A percentile compares a stretch with the other conserved stretches of the same genome.
Evolutionary conservation across 1,140 invertebrate species (phyloP).

Genomic region (Lineus longissimus): DNA sequence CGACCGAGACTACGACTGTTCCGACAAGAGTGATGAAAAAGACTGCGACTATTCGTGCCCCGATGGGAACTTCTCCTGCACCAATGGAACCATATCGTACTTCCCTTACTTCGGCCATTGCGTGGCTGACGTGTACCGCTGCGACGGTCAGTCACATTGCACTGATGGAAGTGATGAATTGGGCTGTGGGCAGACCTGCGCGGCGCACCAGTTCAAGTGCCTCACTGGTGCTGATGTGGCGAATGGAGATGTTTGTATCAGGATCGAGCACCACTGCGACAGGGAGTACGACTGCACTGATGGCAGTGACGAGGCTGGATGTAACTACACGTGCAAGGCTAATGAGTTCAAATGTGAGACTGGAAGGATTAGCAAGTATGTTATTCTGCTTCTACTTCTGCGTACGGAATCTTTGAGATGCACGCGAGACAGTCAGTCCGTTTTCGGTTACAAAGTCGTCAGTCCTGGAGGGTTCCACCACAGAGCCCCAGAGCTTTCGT

Average conservation of each 20-base stretch:
- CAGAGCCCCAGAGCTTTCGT: too few species aligned
- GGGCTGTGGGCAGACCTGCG: not conserved
- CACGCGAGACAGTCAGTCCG: too few species aligned
- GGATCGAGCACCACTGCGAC: not conserved
- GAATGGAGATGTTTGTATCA: not conserved
- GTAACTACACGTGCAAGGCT: not conserved
- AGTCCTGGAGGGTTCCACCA: too few species aligned
- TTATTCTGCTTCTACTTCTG: too few species aligned
- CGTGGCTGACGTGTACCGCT: not conserved
- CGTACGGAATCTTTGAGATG: too few species aligned
- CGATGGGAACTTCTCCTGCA: not conserved
- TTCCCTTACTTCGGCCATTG: not conserved
- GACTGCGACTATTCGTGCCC: not conserved
- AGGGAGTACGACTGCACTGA: not conserved
- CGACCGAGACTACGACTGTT: not conserved
- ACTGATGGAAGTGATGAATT: not conserved
- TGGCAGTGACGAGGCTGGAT: not conserved
- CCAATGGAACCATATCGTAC: not conserved
- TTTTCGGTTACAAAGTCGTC: too few species aligned
- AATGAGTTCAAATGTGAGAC: conserved; percentile 5
- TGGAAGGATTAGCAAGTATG: not conserved
- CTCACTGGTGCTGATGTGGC: not conserved
- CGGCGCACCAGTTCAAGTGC: not conserved
- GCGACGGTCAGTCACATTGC: not conserved
- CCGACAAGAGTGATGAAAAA: not conserved